Conservation (phyloP, 2,113 vertebrate genomes). For the Thinocorus orbignyianus region DNA sequence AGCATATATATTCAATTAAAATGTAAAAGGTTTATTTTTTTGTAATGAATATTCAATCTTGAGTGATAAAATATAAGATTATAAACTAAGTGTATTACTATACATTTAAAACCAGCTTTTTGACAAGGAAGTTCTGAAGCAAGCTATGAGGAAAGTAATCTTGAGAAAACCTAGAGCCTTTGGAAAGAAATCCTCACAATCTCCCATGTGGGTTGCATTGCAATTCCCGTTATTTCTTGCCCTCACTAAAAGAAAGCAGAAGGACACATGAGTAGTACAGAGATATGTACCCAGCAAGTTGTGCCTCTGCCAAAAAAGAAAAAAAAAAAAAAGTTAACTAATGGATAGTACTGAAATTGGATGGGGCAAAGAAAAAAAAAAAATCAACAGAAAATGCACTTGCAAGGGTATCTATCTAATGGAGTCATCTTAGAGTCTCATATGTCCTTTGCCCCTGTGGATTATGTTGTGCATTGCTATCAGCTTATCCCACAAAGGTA, state of each 20-base stretch:
- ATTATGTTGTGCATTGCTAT: neutral
- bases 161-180: neutral
- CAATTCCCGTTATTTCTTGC: neutral
- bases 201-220: neutral
- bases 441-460: neutral
- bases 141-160: neutral
- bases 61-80: neutral
- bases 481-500: constrained; percentile 6
- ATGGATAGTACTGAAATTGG: neutral
- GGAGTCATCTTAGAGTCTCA: neutral
- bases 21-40: neutral
- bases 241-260: neutral
- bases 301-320: neutral
- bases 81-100: neutral
- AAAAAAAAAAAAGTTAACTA: neutral
- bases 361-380: neutral
- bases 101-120: neutral
- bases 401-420: neutral
- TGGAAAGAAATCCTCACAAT: neutral
- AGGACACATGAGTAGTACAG: neutral
- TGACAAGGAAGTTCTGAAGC: neutral
- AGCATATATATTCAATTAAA: neutral
- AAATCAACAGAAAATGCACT: neutral
- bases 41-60: neutral
- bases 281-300: neutral